These are phyloP conservation scores for Chrysolina americana DNA, from an alignment of 2,888 invertebrate genomes.

Conservation along the genomic window DNA sequence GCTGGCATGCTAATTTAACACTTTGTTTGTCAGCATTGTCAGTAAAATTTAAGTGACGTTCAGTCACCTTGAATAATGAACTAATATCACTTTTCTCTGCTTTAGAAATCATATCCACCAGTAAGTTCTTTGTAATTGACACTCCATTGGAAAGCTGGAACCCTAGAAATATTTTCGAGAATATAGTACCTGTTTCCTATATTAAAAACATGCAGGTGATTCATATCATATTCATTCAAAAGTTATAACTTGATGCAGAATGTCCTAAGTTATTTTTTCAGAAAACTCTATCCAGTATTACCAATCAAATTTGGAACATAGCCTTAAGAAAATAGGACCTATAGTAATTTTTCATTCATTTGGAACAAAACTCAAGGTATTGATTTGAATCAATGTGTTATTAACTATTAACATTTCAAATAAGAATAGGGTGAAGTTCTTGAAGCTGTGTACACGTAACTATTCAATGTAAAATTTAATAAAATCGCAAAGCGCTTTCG, in stretches of 20 bases:
- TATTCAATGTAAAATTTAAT: no score
- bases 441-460: no score
- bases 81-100: background rate
- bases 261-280: background rate
- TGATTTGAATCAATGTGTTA: background rate
- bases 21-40: background rate
- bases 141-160: background rate
- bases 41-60: conserved; percentile 6
- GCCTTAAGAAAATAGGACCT: background rate
- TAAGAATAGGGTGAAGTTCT: no score
- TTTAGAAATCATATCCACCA: background rate
- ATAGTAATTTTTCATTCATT: background rate
- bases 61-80: background rate
- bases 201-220: background rate
- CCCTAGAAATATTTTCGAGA: background rate
- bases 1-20: background rate
- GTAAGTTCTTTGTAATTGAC: background rate
- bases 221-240: background rate
- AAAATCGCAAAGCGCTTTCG: no score
- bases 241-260: background rate
- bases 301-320: background rate
- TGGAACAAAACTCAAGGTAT: background rate
- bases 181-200: background rate
- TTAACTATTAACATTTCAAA: no score
- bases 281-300: background rate